These are phyloP conservation scores for Balearica regulorum DNA, from an alignment of 2,797 vertebrate species.

Conservation along the genomic window DNA sequence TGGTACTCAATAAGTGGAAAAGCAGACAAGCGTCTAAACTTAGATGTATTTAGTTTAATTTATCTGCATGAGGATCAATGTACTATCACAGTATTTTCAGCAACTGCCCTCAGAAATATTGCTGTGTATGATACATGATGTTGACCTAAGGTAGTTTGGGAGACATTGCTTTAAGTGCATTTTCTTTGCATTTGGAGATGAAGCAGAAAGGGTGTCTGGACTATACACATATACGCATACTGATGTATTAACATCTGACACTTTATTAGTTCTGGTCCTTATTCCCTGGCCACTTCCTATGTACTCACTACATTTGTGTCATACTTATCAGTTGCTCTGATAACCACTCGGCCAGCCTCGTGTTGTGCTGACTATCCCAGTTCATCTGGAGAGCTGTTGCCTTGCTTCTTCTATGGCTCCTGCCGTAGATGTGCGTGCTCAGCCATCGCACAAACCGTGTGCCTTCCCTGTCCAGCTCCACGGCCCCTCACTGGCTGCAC, in stretches of 20 bases:
- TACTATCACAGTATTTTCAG: neutral
- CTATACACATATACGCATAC: neutral
- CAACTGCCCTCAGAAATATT: neutral
- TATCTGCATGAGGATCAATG: neutral
- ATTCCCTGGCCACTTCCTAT: neutral
- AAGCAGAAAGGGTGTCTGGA: constrained; percentile 6
- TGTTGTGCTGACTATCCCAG: too few species aligned
- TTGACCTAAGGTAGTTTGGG: neutral
- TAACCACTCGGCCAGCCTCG: neutral
- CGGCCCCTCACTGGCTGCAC: neutral
- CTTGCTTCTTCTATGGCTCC: neutral
- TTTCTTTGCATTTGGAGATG: neutral
- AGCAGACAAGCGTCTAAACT: neutral
- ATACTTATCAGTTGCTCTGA: neutral
- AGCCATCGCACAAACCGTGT: rapidly evolving
- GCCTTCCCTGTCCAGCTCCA: neutral
- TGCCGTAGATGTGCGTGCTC: neutral
- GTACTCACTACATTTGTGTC: neutral
- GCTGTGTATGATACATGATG: neutral
- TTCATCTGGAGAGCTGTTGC: neutral
- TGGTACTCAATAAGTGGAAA: neutral
- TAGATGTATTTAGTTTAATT: neutral
- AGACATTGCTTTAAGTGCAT: neutral
- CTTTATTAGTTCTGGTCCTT: neutral
- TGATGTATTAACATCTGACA: neutral